phyloP scores from a whole-genome alignment of 2,888 invertebrate genomes.

The Aspidiotus rigidus region DNA sequence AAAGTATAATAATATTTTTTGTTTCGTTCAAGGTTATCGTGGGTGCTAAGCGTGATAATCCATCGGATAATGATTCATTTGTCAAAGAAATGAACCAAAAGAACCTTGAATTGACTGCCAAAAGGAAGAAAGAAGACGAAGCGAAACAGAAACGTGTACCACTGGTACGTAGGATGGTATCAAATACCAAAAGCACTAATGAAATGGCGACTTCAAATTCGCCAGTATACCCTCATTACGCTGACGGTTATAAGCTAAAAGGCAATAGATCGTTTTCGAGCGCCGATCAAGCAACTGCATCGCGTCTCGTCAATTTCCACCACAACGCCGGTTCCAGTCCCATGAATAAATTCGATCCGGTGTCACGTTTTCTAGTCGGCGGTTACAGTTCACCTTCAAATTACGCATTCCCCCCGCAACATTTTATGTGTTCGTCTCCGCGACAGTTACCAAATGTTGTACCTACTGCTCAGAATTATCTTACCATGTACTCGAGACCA shows the following conservation, averaged over 20 bases:
- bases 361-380: slow-evolving; percentile 17
- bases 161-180: slow-evolving; percentile 5
- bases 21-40: slow-evolving; percentile 4
- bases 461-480: slow-evolving; percentile 23
- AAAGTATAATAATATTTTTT: no score
- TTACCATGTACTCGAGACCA: slow-evolving; percentile 15
- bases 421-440: slow-evolving; percentile 21
- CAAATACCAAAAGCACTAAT: slow-evolving; percentile 9
- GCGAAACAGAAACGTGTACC: slow-evolving; percentile 24
- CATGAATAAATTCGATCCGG: slow-evolving; percentile 17
- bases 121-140: slow-evolving; percentile 29
- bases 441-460: slow-evolving; percentile 29
- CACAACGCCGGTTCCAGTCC: slow-evolving; percentile 9
- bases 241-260: slow-evolving; percentile 16
- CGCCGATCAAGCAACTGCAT: slow-evolving; percentile 3
- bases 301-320: slow-evolving; percentile 17
- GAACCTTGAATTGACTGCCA: slow-evolving; percentile 29
- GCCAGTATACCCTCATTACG: neutral
- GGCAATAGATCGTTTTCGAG: neutral
- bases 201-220: slow-evolving; percentile 7
- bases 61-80: slow-evolving; percentile 11
- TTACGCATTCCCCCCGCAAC: slow-evolving; percentile 27
- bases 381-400: slow-evolving; percentile 23
- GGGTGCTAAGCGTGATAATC: slow-evolving; percentile 5
- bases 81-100: slow-evolving; percentile 29